These are phyloP conservation scores for Columba guinea DNA, from an alignment of 2,797 vertebrate species.

Conservation along the genomic window DNA sequence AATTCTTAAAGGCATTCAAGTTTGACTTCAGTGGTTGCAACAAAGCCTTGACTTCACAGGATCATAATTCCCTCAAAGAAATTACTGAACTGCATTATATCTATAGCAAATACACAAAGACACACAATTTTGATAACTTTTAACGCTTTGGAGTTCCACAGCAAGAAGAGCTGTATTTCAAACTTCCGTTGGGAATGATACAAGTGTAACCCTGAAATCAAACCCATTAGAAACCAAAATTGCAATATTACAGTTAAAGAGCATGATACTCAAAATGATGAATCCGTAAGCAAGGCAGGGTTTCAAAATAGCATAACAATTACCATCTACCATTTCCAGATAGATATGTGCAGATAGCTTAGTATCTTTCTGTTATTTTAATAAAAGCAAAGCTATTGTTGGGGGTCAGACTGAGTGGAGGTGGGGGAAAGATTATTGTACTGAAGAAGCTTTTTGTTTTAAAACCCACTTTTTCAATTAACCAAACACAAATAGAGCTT, in stretches of 20 bases:
- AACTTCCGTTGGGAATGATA: not conserved
- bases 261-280: not conserved
- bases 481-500: not conserved
- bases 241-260: not conserved
- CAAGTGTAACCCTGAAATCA: not conserved
- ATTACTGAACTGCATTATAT: not conserved
- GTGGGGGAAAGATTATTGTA: not conserved
- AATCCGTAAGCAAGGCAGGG: not conserved
- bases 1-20: not conserved
- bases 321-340: not conserved
- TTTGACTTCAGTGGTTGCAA: not conserved
- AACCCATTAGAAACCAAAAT: not conserved
- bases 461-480: not conserved
- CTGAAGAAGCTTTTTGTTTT: not conserved
- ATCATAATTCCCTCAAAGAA: not conserved
- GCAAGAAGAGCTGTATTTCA: not conserved
- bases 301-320: not conserved
- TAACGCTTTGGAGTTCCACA: slow-evolving; percentile 16
- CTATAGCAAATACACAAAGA: not conserved
- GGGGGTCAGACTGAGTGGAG: too few relatives aligned
- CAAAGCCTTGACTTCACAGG: not conserved
- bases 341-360: not conserved
- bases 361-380: not conserved
- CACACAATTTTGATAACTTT: too few relatives aligned
- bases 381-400: not conserved